These are phyloP conservation scores for Coreoperca whiteheadi DNA, from an alignment of 2,113 vertebrate species.

Conservation along the genomic window DNA sequence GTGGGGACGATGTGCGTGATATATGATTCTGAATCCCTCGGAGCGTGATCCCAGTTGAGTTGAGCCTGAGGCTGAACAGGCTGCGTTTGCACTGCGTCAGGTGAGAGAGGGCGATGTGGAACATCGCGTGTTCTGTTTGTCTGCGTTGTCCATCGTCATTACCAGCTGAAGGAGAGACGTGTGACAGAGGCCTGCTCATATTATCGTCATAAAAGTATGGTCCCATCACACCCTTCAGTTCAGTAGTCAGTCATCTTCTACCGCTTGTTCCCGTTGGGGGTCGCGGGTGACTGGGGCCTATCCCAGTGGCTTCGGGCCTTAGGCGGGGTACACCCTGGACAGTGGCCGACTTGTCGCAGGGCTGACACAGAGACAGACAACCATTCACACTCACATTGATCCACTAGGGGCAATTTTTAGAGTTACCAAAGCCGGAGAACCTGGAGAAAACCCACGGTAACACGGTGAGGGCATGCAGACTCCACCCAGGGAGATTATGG, in stretches of 20 bases:
- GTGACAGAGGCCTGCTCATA: background rate
- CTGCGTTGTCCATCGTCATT: background rate
- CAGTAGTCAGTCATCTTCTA: background rate
- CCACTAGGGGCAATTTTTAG: too few species aligned
- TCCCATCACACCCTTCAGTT: background rate
- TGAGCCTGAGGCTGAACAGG: background rate
- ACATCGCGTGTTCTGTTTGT: background rate
- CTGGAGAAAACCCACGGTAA: too few species aligned
- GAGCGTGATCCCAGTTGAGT: background rate
- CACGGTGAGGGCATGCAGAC: too few species aligned
- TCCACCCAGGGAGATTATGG: too few species aligned
- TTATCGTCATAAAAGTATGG: background rate
- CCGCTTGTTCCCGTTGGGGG: too few species aligned
- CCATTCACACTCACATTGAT: too few species aligned
- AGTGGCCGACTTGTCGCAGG: too few species aligned
- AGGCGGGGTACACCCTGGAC: too few species aligned
- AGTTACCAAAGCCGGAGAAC: too few species aligned
- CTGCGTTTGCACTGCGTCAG: background rate
- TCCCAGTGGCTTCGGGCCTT: too few species aligned
- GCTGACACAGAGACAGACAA: too few species aligned
- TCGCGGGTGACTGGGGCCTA: too few species aligned
- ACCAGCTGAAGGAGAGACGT: background rate
- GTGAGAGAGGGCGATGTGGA: background rate
- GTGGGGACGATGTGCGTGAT: background rate
- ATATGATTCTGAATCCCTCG: background rate